Evolutionary conservation across 2,113 vertebrate genomes (phyloP).

Genomic region (Zingel zingel): DNA sequence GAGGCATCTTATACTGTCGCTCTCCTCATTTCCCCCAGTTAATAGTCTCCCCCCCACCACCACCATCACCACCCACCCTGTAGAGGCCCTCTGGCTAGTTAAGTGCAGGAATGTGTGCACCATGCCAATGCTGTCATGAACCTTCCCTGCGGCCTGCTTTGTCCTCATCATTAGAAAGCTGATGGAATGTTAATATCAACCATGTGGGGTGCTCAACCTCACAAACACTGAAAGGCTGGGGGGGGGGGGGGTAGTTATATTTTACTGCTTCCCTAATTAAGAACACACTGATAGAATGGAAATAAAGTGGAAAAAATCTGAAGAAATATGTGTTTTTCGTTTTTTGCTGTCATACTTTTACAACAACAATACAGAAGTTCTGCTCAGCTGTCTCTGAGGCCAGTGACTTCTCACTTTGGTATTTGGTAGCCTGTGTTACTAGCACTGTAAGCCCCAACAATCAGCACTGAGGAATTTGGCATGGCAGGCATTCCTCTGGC

Average conservation of each 20-base stretch:
- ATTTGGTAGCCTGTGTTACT: slow-evolving; percentile 70
- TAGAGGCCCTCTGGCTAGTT: slow-evolving; percentile 60
- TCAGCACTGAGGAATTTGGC: slow-evolving; percentile 79
- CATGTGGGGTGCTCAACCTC: slow-evolving; percentile 75
- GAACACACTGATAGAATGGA: slow-evolving; percentile 27
- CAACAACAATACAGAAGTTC: slow-evolving; percentile 57
- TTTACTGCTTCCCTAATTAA: slow-evolving; percentile 62
- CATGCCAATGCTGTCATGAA: slow-evolving; percentile 74
- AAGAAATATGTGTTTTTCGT: slow-evolving; percentile 50
- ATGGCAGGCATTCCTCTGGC: slow-evolving; percentile 65
- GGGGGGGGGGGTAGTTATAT: slow-evolving; percentile 20
- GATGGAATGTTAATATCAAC: slow-evolving; percentile 84
- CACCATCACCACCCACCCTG: slow-evolving; percentile 21
- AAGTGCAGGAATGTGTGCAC: slow-evolving; percentile 71
- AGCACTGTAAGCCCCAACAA: slow-evolving; percentile 76
- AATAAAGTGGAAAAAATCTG: slow-evolving; percentile 54
- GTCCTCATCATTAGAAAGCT: slow-evolving; percentile 77
- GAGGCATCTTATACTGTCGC: neutral
- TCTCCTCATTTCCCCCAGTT: slow-evolving; percentile 25
- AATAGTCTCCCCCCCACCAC: neutral
- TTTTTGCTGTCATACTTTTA: slow-evolving; percentile 40
- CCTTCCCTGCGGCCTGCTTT: slow-evolving; percentile 61
- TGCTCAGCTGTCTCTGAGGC: slow-evolving; percentile 50
- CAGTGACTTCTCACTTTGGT: slow-evolving; percentile 67
- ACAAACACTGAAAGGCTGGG: slow-evolving; percentile 38